Conservation (phyloP, 2,797 vertebrate genomes). For the Acrossocheilus fasciatus region DNA sequence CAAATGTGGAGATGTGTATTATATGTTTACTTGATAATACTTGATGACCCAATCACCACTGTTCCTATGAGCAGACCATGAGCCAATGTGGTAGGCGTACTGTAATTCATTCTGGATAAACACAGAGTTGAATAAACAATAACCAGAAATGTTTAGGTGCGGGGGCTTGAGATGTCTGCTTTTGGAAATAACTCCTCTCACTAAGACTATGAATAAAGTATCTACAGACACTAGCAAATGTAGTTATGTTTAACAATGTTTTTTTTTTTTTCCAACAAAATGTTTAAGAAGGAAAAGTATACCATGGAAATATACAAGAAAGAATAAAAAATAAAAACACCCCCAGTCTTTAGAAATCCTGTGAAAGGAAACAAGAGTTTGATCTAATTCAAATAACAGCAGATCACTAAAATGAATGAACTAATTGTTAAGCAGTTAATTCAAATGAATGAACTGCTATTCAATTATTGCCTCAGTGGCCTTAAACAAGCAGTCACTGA, state of each 20-base stretch:
- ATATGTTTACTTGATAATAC: conserved; percentile 15
- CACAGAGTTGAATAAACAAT: conserved; percentile 4
- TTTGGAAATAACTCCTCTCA: not conserved
- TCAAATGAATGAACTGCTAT: not conserved
- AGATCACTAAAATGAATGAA: conserved; percentile 15
- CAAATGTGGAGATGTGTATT: not conserved
- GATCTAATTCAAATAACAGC: not conserved
- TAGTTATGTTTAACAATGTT: not conserved
- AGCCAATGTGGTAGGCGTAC: not conserved
- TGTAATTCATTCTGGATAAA: not conserved
- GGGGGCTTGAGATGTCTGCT: not conserved
- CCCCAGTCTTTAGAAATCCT: not conserved
- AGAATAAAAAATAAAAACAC: not conserved
- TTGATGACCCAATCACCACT: not conserved
- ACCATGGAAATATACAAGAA: not conserved
- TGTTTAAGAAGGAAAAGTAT: not conserved
- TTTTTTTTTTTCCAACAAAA: not conserved
- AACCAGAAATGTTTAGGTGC: not conserved
- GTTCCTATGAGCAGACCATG: not conserved
- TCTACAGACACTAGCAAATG: not conserved
- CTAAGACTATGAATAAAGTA: not conserved
- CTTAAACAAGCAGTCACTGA: conserved; percentile 19
- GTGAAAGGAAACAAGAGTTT: not conserved
- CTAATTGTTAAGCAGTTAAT: conserved; percentile 4
- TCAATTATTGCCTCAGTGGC: not conserved